Evolutionary conservation across 2,888 invertebrate species (phyloP).

Genomic region (Linnaemya tessellans): DNA sequence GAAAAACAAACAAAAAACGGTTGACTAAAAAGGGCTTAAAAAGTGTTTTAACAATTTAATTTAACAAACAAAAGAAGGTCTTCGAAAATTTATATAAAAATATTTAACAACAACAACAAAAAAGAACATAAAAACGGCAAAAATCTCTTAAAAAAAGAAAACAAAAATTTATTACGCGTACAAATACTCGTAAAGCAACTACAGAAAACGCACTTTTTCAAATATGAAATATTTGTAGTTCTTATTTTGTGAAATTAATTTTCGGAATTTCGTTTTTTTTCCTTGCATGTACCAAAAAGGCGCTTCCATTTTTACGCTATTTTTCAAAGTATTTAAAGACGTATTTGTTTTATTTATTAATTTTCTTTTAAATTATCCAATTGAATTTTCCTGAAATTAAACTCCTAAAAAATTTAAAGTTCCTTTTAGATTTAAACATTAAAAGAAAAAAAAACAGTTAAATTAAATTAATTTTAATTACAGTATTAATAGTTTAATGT

Average conservation of each 20-base stretch:
- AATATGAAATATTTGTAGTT: constrained; percentile 25
- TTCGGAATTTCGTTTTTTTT: constrained; percentile 3
- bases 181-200: constrained; percentile 13
- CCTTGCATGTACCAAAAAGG: constrained; percentile 47
- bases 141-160: constrained; percentile 15
- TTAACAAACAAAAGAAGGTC: constrained; percentile 41
- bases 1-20: too few species aligned
- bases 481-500: constrained; percentile 49
- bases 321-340: background rate
- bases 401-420: constrained; percentile 46
- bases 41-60: constrained; percentile 34
- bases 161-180: constrained; percentile 46
- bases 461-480: constrained; percentile 37
- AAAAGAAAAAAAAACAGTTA: constrained; percentile 11
- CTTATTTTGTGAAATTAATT: constrained; percentile 19
- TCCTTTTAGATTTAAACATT: constrained; percentile 51
- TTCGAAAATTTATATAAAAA: constrained; percentile 57
- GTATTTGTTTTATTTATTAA: background rate
- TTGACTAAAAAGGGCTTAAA: constrained; percentile 2
- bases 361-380: background rate
- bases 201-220: constrained; percentile 40
- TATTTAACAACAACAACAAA: constrained; percentile 38
- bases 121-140: constrained; percentile 14
- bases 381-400: background rate
- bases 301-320: constrained; percentile 54